These are phyloP conservation scores for Dolichallabes microphthalmus DNA, from an alignment of 2,113 vertebrate genomes.

Conservation along the genomic window DNA sequence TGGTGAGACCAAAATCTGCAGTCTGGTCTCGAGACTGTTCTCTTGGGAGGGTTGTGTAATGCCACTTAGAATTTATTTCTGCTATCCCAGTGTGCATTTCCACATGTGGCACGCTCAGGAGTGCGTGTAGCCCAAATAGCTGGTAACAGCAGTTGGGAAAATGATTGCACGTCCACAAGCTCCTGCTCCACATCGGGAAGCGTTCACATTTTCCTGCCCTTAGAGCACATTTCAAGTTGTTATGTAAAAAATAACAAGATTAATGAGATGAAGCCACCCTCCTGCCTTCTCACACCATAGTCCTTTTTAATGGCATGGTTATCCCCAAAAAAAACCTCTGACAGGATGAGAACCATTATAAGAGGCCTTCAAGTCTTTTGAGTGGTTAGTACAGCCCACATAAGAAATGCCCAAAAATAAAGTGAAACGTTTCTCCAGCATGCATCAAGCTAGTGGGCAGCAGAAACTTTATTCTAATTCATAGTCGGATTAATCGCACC, in stretches of 20 bases:
- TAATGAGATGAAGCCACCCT: constrained; percentile 49
- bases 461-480: constrained; percentile 46
- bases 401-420: constrained; percentile 22
- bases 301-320: constrained; percentile 43
- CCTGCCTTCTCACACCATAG: constrained; percentile 42
- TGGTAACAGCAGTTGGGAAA: constrained; percentile 59
- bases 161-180: constrained; percentile 45
- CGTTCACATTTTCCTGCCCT: constrained; percentile 59
- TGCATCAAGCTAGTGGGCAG: constrained; percentile 36
- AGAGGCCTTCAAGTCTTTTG: constrained; percentile 44
- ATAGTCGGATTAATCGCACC: constrained; percentile 51
- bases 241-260: constrained; percentile 59
- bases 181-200: constrained; percentile 63
- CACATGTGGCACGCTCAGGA: constrained; percentile 49
- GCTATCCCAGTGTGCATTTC: constrained; percentile 65
- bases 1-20: constrained; percentile 66
- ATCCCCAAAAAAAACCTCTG: constrained; percentile 38
- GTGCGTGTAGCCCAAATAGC: constrained; percentile 56
- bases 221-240: constrained; percentile 57
- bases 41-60: constrained; percentile 66
- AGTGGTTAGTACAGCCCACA: constrained; percentile 32
- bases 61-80: constrained; percentile 71
- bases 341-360: constrained; percentile 51
- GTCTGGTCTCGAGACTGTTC: constrained; percentile 58
- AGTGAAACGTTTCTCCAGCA: constrained; percentile 15